A percentile compares a stretch with the other conserved stretches of the same genome.
These are phyloP conservation scores for Oxytorus armatus DNA, from an alignment of 2,888 invertebrate genomes.

Conservation along the genomic window DNA sequence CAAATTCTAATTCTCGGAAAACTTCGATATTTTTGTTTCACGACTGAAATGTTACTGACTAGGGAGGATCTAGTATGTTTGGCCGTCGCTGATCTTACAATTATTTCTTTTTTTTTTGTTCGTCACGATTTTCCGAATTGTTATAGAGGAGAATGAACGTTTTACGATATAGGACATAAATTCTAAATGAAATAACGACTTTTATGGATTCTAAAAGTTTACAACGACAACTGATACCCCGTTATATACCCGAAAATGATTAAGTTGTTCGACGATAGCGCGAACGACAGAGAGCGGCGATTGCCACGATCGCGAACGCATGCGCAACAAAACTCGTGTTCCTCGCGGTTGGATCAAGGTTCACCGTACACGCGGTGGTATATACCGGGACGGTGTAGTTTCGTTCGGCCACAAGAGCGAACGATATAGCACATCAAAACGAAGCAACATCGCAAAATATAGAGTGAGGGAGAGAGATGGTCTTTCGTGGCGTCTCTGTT, in stretches of 20 bases:
- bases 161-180: too few relatives aligned
- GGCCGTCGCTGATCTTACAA: too few relatives aligned
- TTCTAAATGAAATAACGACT: slow-evolving; percentile 30
- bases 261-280: slow-evolving; percentile 54
- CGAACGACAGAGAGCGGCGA: slow-evolving; percentile 12
- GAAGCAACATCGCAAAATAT: slow-evolving; percentile 40
- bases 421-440: slow-evolving; percentile 38
- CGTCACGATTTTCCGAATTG: too few relatives aligned
- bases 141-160: too few relatives aligned
- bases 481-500: slow-evolving; percentile 19
- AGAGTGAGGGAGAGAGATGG: slow-evolving; percentile 2
- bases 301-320: slow-evolving; percentile 37
- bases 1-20: too few relatives aligned
- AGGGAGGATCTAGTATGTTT: too few relatives aligned
- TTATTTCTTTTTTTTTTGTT: too few relatives aligned
- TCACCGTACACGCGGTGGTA: background rate
- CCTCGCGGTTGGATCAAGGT: slow-evolving; percentile 53
- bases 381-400: slow-evolving; percentile 6
- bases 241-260: slow-evolving; percentile 45
- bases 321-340: slow-evolving; percentile 50
- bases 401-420: slow-evolving; percentile 12
- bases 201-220: slow-evolving; percentile 50
- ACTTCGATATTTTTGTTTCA: too few relatives aligned
- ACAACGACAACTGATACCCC: slow-evolving; percentile 26
- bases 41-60: too few relatives aligned